Conservation (phyloP, 2,797 vertebrate species). For the Poeciliopsis turneri region DNA sequence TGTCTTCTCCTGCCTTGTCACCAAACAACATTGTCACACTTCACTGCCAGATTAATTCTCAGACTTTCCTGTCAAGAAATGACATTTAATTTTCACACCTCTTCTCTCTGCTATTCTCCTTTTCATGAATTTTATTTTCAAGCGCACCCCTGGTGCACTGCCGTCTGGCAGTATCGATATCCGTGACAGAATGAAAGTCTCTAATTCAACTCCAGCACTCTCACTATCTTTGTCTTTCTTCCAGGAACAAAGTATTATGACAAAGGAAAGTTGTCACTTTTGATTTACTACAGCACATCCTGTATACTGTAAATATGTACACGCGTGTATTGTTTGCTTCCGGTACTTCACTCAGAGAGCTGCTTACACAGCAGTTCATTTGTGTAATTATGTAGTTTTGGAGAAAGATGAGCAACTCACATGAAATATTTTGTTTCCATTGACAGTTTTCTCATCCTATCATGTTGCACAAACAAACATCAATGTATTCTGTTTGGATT, state of each 20-base stretch:
- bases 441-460: not conserved
- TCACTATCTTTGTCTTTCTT: conserved; percentile 61
- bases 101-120: conserved; percentile 70
- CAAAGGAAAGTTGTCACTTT: conserved; percentile 55
- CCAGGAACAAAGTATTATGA: conserved; percentile 45
- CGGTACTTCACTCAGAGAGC: not conserved
- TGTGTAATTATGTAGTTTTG: not conserved
- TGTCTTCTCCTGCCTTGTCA: conserved; percentile 80
- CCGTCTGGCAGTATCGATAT: conserved; percentile 72
- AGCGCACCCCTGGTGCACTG: conserved; percentile 62
- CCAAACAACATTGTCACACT: conserved; percentile 82
- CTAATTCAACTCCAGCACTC: conserved; percentile 61
- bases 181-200: conserved; percentile 68
- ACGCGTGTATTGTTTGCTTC: not conserved
- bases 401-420: not conserved
- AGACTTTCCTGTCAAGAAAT: conserved; percentile 80
- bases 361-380: not conserved
- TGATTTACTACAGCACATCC: conserved; percentile 1
- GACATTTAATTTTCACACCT: conserved; percentile 84
- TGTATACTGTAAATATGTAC: not conserved
- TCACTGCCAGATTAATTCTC: conserved; percentile 81
- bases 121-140: conserved; percentile 70
- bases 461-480: not conserved
- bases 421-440: not conserved
- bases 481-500: not conserved